Base-by-base conservation (phyloP, 2,888 invertebrate species). In the Ariolimax columbianus region DNA sequence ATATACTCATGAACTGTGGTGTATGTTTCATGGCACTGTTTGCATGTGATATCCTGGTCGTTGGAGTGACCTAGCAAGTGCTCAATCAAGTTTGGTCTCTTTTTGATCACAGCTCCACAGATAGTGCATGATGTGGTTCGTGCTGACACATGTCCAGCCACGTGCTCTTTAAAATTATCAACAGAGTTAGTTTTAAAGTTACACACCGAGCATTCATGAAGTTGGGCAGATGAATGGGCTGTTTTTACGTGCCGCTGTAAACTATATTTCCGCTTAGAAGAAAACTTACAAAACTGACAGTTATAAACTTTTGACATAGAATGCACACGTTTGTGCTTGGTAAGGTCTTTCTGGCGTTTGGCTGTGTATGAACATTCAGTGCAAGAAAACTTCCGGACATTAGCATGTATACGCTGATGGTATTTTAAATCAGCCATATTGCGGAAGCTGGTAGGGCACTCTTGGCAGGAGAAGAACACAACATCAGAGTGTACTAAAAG, bases 131-230 rank as follows among this genome's bases (percentile, higher is more conserved):
- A 47, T 6, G 40, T 73, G 30, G 84, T 43, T 9, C 70, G n/a
- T 11, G 73, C 26, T 7, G 84, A 47, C 11, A 43, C 79, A 84
- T 84, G 84, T 72, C 79, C 40, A 38, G 73, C 84, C 11, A 79
- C 79, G 70, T 84, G 84, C 9, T 73, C 43, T 79, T 79, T 84
- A 33, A 84, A 79, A 79, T 73, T 84, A 33, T 84, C 84, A 40
- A 79, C 73, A 30, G 79, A 36, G 33, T 63, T 73, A n/a, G 73
- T 79, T 36, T 84, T 72, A 43, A 78, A 84, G 43, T 26, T 79
- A 40, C 84, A 84, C 17, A 66, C 30, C 17, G 59, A 47, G 23
- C 84, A 84, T 23, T 68, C 77, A 47, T 78, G 77, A 40, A 83
- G 51, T 36, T 63, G 11, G 26, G 68, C n/a, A 14, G 75, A 40